A percentile compares a stretch with the other conserved stretches of the same genome.
phyloP scores from a whole-genome alignment of 1,140 invertebrate species.

The Acromyrmex charruanus region DNA sequence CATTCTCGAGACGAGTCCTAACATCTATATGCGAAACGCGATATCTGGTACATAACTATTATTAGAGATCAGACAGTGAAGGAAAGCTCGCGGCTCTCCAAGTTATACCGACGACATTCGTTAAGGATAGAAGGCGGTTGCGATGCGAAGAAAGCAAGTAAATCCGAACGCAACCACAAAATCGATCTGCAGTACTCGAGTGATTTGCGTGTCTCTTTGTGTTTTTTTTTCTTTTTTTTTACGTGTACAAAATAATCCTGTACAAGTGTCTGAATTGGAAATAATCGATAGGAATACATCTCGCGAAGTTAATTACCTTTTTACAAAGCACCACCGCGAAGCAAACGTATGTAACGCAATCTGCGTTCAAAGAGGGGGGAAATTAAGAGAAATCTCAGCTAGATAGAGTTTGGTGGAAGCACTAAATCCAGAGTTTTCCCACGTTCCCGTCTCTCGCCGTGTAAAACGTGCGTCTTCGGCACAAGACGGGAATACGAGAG shows the following conservation, averaged over 20 bases:
- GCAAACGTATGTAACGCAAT: not conserved
- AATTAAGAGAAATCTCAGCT: not conserved
- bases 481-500: conserved; percentile 4
- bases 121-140: conserved; percentile 33
- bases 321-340: conserved; percentile 2
- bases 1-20: not conserved
- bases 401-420: conserved; percentile 40
- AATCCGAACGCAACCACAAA: conserved; percentile 15
- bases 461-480: not conserved
- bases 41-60: conserved; percentile 34
- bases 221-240: too few relatives aligned
- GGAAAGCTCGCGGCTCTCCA: conserved; percentile 20
- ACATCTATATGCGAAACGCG: conserved; percentile 22
- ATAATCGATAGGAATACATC: not conserved
- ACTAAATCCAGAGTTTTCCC: conserved; percentile 50
- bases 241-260: not conserved
- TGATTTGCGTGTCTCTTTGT: not conserved
- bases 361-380: not conserved
- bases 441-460: conserved; percentile 21
- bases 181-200: not conserved
- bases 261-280: not conserved
- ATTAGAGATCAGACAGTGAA: conserved; percentile 43
- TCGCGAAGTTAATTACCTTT: not conserved
- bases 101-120: conserved; percentile 33
- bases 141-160: conserved; percentile 53